Conservation (phyloP, 2,888 invertebrate species). For the Mesochorus sp. region DNA sequence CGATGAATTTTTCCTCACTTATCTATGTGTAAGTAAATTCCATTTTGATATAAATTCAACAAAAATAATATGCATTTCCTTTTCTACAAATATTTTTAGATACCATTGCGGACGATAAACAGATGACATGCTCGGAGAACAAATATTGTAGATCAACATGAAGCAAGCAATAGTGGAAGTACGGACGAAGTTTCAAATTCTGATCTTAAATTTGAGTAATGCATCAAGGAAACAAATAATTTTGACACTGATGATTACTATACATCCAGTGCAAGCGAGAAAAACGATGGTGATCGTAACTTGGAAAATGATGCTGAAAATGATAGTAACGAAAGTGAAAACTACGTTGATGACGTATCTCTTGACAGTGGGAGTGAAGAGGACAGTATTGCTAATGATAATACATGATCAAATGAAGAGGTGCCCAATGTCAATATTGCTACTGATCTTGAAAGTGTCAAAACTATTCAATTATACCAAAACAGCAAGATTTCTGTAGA, state of each 20-base stretch:
- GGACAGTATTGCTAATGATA: not conserved
- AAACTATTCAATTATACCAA: not conserved
- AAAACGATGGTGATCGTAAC: not conserved
- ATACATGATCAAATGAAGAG: not conserved
- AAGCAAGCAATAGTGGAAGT: not conserved
- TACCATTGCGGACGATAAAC: not conserved
- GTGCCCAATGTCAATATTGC: not conserved
- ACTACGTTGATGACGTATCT: not conserved
- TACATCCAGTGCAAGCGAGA: not conserved
- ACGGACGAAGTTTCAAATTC: constrained; percentile 4
- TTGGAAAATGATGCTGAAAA: not conserved
- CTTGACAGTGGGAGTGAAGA: not conserved
- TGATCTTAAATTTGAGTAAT: not conserved
- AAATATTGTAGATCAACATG: not conserved
- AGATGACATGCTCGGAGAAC: not conserved
- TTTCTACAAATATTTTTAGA: constrained; percentile 1
- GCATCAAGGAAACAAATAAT: not conserved
- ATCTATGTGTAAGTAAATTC: not conserved
- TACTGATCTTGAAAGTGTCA: not conserved
- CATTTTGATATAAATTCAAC: not conserved
- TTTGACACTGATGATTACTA: not conserved
- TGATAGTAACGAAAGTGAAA: not conserved
- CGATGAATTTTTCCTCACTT: no score
- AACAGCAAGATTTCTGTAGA: constrained; percentile 2
- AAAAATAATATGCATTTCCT: constrained; percentile 14